Evolutionary conservation across 2,888 invertebrate species (phyloP), one percentile per base, ranked within the genome.

Genomic region (Bugulina stolonifera): DNA sequence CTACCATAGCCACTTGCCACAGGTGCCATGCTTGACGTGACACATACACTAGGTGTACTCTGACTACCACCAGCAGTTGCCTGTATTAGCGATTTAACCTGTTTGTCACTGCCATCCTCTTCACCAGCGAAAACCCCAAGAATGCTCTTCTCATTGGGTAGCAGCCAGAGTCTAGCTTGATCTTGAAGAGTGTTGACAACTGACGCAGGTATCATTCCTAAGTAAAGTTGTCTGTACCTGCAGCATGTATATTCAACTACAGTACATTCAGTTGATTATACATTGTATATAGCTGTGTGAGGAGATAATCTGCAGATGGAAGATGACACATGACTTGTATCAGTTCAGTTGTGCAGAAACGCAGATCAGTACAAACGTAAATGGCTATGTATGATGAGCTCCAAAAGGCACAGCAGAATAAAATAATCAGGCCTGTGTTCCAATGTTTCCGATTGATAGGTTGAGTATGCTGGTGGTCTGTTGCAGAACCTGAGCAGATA

Each of bases 151-250:
- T 64, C 64, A 25, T 27, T 27, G 3, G 64, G 64, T 14, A 64
- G 29, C 5, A 64, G 64, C 18, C 25, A 22, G 22, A 29, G 64
- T 64, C 32, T 64, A 32, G 27, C 27, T 27, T 64, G 27, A 3
- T 64, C 64, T 10, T 64, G 25, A 27, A 64, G 34, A 27, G 10
- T 64, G 34, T 32, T 32, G 32, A 64, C 64, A 10, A 64, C 32
- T 14, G 64, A 64, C 29, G 27, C 25, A 25, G 64, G 64, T 34
- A 64, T 32, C n/a, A 64, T 14, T 3, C 64, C 64, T 10, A 64
- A 32, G 34, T 64, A 64, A 10, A 64, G 64, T 10, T 27, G 27
- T n/a, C 10, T 64, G 64, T 64, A 64, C 32, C 64, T 64, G 55
- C 55, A 23, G 3, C 22, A 55, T 18, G 18, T 18, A 43, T 18